Evolutionary conservation across 2,797 vertebrate species (phyloP).

Genomic region (Cichlasoma orientale): DNA sequence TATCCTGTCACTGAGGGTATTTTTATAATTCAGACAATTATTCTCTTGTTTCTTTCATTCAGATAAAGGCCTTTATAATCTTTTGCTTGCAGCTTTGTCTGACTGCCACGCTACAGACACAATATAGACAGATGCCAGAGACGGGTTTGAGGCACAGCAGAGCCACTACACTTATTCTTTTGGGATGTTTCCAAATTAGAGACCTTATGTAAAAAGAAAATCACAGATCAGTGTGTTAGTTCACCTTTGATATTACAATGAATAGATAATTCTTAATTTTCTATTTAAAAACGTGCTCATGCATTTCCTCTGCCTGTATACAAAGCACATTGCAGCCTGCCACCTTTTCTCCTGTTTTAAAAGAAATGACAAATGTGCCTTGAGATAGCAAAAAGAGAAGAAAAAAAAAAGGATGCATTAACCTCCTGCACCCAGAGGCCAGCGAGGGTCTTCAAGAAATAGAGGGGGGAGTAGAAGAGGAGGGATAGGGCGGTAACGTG

Average conservation of each 20-base stretch:
- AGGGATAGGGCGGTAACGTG: neutral
- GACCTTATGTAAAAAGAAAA: neutral
- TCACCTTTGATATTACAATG: neutral
- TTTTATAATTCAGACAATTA: neutral
- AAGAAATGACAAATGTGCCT: conserved; percentile 3
- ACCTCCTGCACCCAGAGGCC: conserved; percentile 48
- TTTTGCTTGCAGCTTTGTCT: neutral
- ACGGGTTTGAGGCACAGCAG: neutral
- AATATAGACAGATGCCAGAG: neutral
- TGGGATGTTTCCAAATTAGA: neutral
- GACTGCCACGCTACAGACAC: neutral
- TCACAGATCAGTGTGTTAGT: no score
- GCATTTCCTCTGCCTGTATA: neutral
- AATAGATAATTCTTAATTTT: neutral
- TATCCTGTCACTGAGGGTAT: neutral
- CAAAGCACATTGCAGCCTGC: neutral
- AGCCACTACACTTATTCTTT: neutral
- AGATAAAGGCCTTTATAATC: neutral
- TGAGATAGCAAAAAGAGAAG: conserved; percentile 4
- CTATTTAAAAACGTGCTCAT: accelerated
- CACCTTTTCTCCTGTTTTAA: neutral
- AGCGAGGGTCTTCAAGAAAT: conserved; percentile 1
- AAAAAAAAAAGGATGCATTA: conserved; percentile 48
- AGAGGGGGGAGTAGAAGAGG: neutral
- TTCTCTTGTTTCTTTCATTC: neutral